Conservation (phyloP, 2,113 vertebrate genomes). For the Urocitellus parryii region DNA sequence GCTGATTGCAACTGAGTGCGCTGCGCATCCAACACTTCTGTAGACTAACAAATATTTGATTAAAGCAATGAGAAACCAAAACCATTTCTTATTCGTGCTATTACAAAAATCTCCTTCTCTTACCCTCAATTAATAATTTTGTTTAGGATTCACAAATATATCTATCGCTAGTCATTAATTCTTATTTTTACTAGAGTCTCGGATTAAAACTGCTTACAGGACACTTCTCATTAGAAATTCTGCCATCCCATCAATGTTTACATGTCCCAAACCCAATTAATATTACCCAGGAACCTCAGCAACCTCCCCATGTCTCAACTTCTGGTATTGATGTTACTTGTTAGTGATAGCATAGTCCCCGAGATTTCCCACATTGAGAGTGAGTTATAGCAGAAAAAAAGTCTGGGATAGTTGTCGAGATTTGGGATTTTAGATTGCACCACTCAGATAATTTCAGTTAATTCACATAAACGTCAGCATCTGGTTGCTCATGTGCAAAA, state of each 20-base stretch:
- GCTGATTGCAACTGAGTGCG: neutral
- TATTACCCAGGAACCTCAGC: neutral
- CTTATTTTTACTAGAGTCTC: slow-evolving; percentile 30
- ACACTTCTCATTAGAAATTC: slow-evolving; percentile 45
- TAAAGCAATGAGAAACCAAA: slow-evolving; percentile 48
- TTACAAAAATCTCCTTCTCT: slow-evolving; percentile 28
- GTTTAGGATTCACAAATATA: slow-evolving; percentile 16
- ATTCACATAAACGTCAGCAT: slow-evolving; percentile 13
- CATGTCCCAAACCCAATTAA: neutral
- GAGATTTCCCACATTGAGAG: slow-evolving; percentile 31
- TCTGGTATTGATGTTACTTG: slow-evolving; percentile 17
- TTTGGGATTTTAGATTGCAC: slow-evolving; percentile 24
- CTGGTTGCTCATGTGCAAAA: neutral
- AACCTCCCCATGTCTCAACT: neutral
- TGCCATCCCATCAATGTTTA: neutral
- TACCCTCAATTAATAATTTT: slow-evolving; percentile 43
- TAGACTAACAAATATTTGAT: slow-evolving; percentile 47
- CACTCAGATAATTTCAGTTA: neutral
- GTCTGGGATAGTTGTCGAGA: neutral
- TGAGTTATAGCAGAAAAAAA: slow-evolving; percentile 16
- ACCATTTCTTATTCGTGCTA: slow-evolving; percentile 38
- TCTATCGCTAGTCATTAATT: slow-evolving; percentile 2
- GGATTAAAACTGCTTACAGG: slow-evolving; percentile 33
- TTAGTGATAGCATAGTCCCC: neutral
- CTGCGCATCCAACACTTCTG: slow-evolving; percentile 22